Base-by-base conservation (phyloP, 2,888 invertebrate species). In the Hirudinaria manillensis region DNA sequence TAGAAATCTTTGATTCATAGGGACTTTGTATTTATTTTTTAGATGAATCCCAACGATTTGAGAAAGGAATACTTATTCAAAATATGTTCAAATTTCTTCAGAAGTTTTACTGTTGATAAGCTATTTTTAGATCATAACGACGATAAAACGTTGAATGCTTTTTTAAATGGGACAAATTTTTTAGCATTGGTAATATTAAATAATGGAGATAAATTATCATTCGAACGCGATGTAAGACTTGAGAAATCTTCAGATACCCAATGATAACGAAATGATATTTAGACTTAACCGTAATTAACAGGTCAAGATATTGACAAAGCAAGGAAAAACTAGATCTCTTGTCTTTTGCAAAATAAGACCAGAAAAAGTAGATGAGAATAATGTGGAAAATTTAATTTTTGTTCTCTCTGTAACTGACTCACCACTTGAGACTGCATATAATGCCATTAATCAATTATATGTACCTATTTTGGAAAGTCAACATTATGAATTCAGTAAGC, bases 331-430 rank as follows among this genome's bases (percentile, higher is more conserved):
- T 83, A 85, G 76, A 82, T 85, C 19, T 80, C 56, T 85, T 71
- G 87, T 90, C 3, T 90, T 90, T 83, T 89, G 88, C 82, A 91
- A 91, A 86, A 85, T 86, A 10, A 84, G 85, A 76, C 88, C 89
- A n/a, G 86, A 86, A 27, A 85, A 87, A 16, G 87, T 90, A 68
- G 88, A 88, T 19, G 87, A 88, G 16, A 88, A 89, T 67, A 90
- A 90, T 82, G 83, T 89, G 72, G 86, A 88, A 77, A 84, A 84
- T 32, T 86, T 87, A 77, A 84, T 90, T 65, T 88, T 89, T 80
- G 87, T 90, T 7, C 88, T 89, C 3, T 88, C 89, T 0, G 86
- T 90, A 83, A 82, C 87, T 65, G 89, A 89, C 79, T 88, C 89
- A 34, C 89, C 90, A 19, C 84, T 89, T 38, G 86, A 87, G 72